phyloP scores from a whole-genome alignment of 2,113 vertebrate species.

The Ctenodactylus gundi region DNA sequence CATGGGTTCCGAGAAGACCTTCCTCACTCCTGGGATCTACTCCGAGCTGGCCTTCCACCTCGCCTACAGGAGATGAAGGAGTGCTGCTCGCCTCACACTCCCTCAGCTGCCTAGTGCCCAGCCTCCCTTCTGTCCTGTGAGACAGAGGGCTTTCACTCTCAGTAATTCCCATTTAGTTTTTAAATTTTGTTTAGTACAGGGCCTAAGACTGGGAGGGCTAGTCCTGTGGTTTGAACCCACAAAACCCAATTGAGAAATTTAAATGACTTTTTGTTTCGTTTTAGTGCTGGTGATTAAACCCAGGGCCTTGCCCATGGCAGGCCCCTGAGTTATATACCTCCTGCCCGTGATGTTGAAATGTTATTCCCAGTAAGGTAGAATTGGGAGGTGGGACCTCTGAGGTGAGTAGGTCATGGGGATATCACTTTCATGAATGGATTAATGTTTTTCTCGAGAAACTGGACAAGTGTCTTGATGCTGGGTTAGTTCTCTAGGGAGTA shows the following conservation, averaged over 20 bases:
- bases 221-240: background rate
- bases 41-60: background rate
- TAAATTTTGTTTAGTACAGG: background rate
- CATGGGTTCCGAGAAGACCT: background rate
- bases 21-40: background rate
- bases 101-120: background rate
- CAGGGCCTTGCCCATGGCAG: background rate
- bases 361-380: background rate
- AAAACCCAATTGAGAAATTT: background rate
- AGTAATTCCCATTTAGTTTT: background rate
- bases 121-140: background rate
- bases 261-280: background rate
- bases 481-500: background rate
- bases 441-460: background rate
- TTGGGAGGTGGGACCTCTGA: background rate
- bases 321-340: background rate
- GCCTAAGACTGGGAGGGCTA: background rate
- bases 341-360: background rate
- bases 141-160: background rate
- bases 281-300: background rate
- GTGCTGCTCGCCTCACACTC: background rate
- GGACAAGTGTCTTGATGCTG: background rate
- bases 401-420: background rate
- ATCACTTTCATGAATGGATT: background rate
- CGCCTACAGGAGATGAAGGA: background rate